phyloP scores from a whole-genome alignment of 2,797 vertebrate species.

The Eulemur coronatus region DNA sequence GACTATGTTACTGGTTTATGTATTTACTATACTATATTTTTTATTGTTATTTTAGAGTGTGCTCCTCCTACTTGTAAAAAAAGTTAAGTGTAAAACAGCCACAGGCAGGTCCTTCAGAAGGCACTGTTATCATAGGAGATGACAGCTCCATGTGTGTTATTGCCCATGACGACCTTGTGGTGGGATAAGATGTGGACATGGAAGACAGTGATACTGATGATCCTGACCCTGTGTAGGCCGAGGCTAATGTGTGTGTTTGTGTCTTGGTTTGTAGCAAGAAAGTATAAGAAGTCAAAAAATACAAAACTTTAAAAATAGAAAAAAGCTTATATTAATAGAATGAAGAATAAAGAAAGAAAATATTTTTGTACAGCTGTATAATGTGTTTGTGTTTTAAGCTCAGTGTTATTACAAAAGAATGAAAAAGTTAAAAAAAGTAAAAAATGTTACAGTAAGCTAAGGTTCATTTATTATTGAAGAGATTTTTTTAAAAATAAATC shows the following conservation, averaged over 20 bases:
- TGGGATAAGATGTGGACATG: not conserved
- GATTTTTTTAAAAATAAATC: not conserved
- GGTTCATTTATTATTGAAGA: not conserved
- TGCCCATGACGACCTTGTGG: not conserved
- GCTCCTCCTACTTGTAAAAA: not conserved
- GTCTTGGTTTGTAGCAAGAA: not conserved
- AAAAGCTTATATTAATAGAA: not conserved
- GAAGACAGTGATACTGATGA: not conserved
- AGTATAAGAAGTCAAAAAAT: not conserved
- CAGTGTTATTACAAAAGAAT: not conserved
- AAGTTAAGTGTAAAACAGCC: not conserved
- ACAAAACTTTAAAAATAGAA: not conserved
- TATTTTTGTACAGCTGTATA: not conserved
- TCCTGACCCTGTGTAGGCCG: not conserved
- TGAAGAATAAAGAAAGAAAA: not conserved
- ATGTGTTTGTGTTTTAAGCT: not conserved
- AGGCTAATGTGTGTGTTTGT: not conserved
- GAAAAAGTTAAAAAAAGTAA: not conserved
- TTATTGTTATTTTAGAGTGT: not conserved
- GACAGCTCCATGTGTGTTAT: not conserved
- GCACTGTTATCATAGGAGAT: not conserved
- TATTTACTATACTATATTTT: not conserved
- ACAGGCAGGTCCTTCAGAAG: not conserved
- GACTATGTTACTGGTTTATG: not conserved
- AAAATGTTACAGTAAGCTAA: not conserved